Evolutionary conservation across 2,113 vertebrate genomes (phyloP).

Genomic region (Percopsis transmontana): DNA sequence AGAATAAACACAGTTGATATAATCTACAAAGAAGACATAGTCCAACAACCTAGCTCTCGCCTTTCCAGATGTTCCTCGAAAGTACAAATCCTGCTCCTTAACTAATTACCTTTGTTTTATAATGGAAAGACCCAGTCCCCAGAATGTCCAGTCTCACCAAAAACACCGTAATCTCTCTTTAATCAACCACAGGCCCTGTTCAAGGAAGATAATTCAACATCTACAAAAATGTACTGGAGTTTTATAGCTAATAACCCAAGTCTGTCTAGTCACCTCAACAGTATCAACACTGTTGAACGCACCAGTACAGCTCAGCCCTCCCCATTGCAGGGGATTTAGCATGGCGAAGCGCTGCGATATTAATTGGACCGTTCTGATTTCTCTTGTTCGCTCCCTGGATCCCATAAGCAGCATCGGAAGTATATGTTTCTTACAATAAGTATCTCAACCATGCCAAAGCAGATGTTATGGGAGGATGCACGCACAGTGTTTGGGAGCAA

Average conservation of each 20-base stretch:
- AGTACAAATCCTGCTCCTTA: neutral
- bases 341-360: neutral
- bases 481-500: conserved; percentile 34
- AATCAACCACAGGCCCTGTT: conserved; percentile 29
- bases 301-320: neutral
- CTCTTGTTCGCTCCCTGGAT: conserved; percentile 22
- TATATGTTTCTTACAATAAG: neutral
- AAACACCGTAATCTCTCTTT: conserved; percentile 45
- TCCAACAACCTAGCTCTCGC: too few relatives aligned
- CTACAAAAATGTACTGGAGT: conserved; percentile 13
- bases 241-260: neutral
- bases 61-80: too few relatives aligned
- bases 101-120: conserved; percentile 36
- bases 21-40: too few relatives aligned
- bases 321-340: conserved; percentile 1
- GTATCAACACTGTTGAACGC: neutral
- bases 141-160: neutral
- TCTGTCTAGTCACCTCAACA: neutral
- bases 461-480: conserved; percentile 26
- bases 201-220: conserved; percentile 5
- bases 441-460: conserved; percentile 42
- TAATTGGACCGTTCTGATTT: conserved; percentile 27
- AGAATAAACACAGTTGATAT: too few relatives aligned
- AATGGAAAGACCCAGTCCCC: conserved; percentile 32
- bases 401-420: conserved; percentile 29